These are phyloP conservation scores for Flabesymbios commensalis DNA, from an alignment of 2,888 invertebrate genomes.

Conservation along the genomic window DNA sequence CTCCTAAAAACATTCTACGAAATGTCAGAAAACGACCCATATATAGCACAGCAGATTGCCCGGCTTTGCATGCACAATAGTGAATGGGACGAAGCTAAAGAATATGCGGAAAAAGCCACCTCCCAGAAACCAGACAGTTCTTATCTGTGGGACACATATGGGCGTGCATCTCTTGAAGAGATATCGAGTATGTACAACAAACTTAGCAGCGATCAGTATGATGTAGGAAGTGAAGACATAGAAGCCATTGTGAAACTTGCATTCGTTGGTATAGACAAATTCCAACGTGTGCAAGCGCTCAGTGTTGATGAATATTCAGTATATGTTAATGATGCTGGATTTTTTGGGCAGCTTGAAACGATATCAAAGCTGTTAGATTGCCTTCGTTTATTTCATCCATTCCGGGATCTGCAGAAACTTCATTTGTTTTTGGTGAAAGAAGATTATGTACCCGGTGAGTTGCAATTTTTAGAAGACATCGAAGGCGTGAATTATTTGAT, in stretches of 20 bases:
- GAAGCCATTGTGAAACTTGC: not conserved
- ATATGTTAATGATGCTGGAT: conserved; percentile 37
- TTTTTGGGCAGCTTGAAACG: conserved; percentile 39
- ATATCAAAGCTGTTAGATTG: conserved; percentile 34
- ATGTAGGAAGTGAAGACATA: no score
- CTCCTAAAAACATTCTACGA: not conserved
- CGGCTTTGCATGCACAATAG: not conserved
- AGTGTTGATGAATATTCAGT: conserved; percentile 30
- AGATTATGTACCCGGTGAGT: conserved; percentile 10
- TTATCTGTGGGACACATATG: conserved; percentile 43
- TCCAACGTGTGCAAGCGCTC: conserved; percentile 32
- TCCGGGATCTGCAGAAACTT: no score
- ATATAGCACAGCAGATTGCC: not conserved
- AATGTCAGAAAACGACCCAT: not conserved
- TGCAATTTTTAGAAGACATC: no score
- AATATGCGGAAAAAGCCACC: not conserved
- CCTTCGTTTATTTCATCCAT: no score
- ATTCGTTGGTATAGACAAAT: conserved; percentile 13
- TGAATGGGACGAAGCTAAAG: not conserved
- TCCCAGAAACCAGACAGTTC: conserved; percentile 17
- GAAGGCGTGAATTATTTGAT: no score
- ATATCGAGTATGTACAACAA: no score
- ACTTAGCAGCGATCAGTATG: no score
- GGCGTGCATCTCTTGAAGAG: conserved; percentile 36
- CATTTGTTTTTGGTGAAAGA: conserved; percentile 26